These are phyloP conservation scores for Rhingia campestris DNA, from an alignment of 2,888 invertebrate species.

Conservation along the genomic window DNA sequence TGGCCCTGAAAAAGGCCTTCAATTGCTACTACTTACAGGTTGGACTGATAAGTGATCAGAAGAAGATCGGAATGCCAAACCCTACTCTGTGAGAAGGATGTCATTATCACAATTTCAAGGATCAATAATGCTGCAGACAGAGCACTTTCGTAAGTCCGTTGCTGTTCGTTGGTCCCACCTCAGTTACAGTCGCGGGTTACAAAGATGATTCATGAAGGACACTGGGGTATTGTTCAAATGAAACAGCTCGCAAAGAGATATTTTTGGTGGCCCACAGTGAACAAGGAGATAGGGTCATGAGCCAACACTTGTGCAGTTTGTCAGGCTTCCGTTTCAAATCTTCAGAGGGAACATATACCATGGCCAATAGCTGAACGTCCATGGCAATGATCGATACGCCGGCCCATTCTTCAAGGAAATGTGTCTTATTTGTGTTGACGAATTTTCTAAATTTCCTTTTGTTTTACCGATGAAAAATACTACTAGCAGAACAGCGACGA, in stretches of 20 bases:
- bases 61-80: no score
- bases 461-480: constrained; percentile 35
- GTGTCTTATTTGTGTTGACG: constrained; percentile 57
- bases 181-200: no score
- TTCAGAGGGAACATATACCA: constrained; percentile 17
- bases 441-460: constrained; percentile 51
- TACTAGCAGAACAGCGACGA: no score
- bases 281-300: constrained; percentile 14
- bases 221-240: constrained; percentile 40
- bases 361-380: constrained; percentile 21
- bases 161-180: no score
- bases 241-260: constrained; percentile 28
- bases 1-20: no score
- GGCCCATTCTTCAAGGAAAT: constrained; percentile 39
- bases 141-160: no score
- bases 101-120: no score
- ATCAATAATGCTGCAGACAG: no score
- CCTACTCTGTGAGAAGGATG: no score
- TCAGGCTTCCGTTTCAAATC: constrained; percentile 6
- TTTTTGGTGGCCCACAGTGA: constrained; percentile 26
- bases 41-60: no score
- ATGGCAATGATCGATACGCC: constrained; percentile 34
- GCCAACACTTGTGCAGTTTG: not conserved
- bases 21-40: no score
- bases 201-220: no score